These are phyloP conservation scores for Myrmecobius fasciatus DNA, from an alignment of 2,113 vertebrate genomes.

Conservation along the genomic window DNA sequence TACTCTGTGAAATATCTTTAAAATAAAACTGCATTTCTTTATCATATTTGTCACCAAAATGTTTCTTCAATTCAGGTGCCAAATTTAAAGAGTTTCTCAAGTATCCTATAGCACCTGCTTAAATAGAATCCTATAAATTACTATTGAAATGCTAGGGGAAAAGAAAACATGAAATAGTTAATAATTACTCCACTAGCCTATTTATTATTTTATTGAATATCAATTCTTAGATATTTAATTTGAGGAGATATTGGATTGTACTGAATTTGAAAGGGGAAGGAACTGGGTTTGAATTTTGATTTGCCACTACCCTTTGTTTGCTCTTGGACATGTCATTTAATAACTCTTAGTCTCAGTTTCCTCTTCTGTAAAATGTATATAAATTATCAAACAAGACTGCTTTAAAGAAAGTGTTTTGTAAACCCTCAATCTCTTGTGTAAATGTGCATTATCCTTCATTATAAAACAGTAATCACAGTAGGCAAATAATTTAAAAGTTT, in stretches of 20 bases:
- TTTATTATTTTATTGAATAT: not conserved
- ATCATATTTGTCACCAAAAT: not conserved
- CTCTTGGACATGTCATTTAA: not conserved
- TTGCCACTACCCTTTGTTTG: not conserved
- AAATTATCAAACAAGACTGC: too few species aligned
- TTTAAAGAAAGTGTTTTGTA: not conserved
- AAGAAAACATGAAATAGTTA: not conserved
- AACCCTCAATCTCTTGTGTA: not conserved
- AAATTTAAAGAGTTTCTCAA: slow-evolving; percentile 14
- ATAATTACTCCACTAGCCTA: not conserved
- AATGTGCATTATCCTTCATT: not conserved
- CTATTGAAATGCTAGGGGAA: not conserved
- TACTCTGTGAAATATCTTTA: not conserved
- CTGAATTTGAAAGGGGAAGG: not conserved
- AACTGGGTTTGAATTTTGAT: not conserved
- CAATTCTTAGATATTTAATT: not conserved
- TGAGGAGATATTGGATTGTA: not conserved
- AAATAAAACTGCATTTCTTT: not conserved
- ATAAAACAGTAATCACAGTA: not conserved
- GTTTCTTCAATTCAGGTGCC: not conserved
- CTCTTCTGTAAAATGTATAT: not conserved
- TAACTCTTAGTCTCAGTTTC: not conserved
- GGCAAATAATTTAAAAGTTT: not conserved
- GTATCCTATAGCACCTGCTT: not conserved
- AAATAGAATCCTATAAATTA: slow-evolving; percentile 21